Evolutionary conservation across 2,888 invertebrate genomes (phyloP), one percentile per base, ranked within the genome.

Genomic region (Apamea crenata): DNA sequence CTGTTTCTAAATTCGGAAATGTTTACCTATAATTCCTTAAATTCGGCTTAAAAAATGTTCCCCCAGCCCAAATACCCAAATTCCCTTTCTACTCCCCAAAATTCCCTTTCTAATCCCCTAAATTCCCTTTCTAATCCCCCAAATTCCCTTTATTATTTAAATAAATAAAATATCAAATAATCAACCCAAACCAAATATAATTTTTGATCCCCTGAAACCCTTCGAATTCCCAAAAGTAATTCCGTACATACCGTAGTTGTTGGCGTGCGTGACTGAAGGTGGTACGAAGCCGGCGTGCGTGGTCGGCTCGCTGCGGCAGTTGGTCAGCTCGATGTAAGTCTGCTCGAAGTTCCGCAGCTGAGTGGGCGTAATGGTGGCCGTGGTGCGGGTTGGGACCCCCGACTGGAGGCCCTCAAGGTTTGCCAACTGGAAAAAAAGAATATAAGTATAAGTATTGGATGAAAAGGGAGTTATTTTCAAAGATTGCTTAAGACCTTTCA

Each of bases 241-340:
- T 10, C 53, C 32, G 25, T 91, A 94, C 92, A 93, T 91, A 97
- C 97, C 97, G 94, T 96, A 97, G 89, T 95, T 95, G 90, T 96
- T 96, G 94, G 94, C 94, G 95, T 96, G 95, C 94, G 96, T 95
- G 94, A 97, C 96, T 80, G 97, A 97, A 44, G 99, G 99, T 81
- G 99, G 99, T 86, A 99, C 99, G 95, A 99, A 99, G 86, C 99
- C 99, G 81, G 99, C 99, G 97, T 99, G 99, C 95, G 98, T 98
- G 91, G 98, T 92, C 97, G 97, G 94, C 97, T 98, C 95, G 97
- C 97, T 98, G 89, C 98, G 98, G 93, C 97, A 97, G 96, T 98
- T 98, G 95, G 98, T 98, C 93, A 99, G 97, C 97, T 99, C 99
- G 93, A 98, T 98, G 96, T 99, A 98, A 1, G 99, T 98, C 95